Evolutionary conservation across 1,140 invertebrate genomes (phyloP).

Genomic region (Zeugodacus cucurbitae): DNA sequence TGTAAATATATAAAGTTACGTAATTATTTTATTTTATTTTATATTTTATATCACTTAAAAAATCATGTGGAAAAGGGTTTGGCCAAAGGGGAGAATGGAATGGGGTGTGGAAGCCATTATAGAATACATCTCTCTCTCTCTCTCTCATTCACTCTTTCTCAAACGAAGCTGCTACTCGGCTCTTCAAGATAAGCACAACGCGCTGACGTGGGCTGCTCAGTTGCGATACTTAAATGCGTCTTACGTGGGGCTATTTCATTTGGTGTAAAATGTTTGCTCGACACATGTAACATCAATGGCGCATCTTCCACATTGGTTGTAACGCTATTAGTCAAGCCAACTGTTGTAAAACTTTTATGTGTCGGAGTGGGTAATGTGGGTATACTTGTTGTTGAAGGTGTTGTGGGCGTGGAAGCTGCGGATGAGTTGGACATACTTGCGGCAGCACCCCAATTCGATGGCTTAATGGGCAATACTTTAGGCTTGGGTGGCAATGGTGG

Average conservation of each 20-base stretch:
- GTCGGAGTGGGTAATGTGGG: constrained; percentile 42
- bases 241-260: background rate
- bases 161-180: constrained; percentile 74
- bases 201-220: constrained; percentile 25
- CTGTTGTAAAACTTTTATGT: constrained; percentile 38
- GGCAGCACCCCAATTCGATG: constrained; percentile 69
- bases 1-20: background rate
- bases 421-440: constrained; percentile 47
- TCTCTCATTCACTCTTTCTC: background rate
- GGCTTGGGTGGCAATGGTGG: constrained; percentile 72
- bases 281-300: background rate
- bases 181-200: constrained; percentile 71
- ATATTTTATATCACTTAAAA: background rate
- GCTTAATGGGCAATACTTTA: constrained; percentile 71
- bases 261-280: background rate
- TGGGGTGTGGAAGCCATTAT: background rate
- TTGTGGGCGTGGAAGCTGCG: constrained; percentile 48
- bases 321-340: background rate
- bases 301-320: constrained; percentile 16
- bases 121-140: background rate
- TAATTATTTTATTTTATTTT: background rate
- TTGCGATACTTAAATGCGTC: constrained; percentile 21
- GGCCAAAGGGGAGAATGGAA: background rate
- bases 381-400: constrained; percentile 51
- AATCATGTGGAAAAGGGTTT: background rate